Conservation (phyloP, 2,797 vertebrate species). For the Passerculus sandwichensis region DNA sequence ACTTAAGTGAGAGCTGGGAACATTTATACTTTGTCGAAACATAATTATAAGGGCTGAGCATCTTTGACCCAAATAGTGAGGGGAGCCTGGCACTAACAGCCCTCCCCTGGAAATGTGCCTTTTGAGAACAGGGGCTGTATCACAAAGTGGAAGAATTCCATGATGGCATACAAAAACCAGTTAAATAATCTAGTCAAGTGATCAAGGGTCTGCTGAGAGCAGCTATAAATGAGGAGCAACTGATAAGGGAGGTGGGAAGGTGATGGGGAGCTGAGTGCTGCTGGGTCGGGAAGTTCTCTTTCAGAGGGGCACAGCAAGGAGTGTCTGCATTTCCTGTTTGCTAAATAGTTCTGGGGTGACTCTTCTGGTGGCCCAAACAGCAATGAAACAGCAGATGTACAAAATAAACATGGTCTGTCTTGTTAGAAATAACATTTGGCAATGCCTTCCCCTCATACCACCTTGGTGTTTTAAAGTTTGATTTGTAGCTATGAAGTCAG, state of each 20-base stretch:
- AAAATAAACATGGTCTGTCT: background rate
- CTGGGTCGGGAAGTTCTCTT: fast-evolving
- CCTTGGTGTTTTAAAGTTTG: background rate
- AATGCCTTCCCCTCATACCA: background rate
- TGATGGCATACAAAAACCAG: fast-evolving
- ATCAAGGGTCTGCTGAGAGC: background rate
- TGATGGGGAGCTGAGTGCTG: background rate
- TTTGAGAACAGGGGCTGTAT: background rate
- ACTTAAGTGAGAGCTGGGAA: background rate
- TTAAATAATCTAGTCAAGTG: background rate
- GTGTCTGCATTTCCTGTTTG: background rate
- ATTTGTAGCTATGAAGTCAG: background rate
- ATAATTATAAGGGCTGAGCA: background rate
- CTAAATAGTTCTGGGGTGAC: background rate
- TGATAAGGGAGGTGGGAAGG: background rate
- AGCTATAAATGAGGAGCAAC: background rate
- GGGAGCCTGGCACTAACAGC: background rate
- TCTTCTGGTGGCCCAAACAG: background rate
- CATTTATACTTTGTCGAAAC: background rate
- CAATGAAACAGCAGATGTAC: background rate
- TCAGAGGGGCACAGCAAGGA: background rate
- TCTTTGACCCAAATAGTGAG: background rate
- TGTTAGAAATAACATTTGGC: background rate
- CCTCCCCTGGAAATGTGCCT: background rate
- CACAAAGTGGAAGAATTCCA: background rate